Conservation (phyloP, 2,888 invertebrate genomes). For the Hyalella azteca region DNA sequence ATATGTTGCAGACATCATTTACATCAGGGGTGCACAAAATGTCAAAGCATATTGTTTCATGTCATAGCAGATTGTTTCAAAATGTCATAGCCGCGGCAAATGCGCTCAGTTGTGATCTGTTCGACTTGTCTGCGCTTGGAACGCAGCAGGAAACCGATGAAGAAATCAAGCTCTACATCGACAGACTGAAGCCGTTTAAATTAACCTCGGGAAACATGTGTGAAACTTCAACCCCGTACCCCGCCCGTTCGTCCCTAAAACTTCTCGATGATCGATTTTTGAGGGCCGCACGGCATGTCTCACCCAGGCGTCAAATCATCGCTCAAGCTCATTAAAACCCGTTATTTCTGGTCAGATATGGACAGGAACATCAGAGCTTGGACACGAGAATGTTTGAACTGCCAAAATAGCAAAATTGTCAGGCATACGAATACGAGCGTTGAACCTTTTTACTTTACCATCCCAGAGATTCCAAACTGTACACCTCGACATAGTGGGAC, state of each 20-base stretch:
- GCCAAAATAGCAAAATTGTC: neutral
- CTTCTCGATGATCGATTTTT: too few species aligned
- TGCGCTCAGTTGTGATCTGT: conserved; percentile 9
- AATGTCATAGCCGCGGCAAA: too few species aligned
- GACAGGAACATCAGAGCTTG: neutral
- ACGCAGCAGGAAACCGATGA: conserved; percentile 7
- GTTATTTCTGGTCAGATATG: neutral
- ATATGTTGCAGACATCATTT: neutral
- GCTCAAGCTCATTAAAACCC: too few species aligned
- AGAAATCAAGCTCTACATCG: too few species aligned
- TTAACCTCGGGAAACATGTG: too few species aligned
- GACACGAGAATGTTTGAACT: neutral
- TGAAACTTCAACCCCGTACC: too few species aligned
- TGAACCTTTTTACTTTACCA: neutral
- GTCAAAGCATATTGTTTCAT: conserved; percentile 38
- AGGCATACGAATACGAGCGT: neutral
- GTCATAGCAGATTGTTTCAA: too few species aligned
- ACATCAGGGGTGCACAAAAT: conserved; percentile 30
- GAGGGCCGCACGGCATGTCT: too few species aligned
- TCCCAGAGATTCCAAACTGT: conserved; percentile 6
- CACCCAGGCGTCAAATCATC: too few species aligned
- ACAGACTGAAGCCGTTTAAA: too few species aligned
- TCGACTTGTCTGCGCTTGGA: neutral
- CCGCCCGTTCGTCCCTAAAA: too few species aligned
- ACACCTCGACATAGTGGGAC: conserved; percentile 35